These are phyloP conservation scores for Tetramorium parvispinum DNA, from an alignment of 1,140 invertebrate genomes.

Conservation along the genomic window DNA sequence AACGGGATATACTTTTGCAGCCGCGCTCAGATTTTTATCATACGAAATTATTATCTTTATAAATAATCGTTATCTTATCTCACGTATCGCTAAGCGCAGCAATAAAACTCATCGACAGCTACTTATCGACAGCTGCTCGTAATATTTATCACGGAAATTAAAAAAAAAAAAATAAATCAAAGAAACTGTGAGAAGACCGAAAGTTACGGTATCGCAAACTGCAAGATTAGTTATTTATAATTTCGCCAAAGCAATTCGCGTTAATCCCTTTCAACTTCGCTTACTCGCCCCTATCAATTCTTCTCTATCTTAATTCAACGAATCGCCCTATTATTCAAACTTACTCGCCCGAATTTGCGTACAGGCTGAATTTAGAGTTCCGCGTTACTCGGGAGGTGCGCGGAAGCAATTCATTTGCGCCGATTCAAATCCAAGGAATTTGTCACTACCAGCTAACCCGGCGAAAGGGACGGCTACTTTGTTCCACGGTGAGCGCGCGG, in stretches of 20 bases:
- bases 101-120: not conserved
- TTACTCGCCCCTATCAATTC: not conserved
- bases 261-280: not conserved
- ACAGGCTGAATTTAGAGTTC: not conserved
- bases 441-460: not conserved
- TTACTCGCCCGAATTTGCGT: not conserved
- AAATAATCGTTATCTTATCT: constrained; percentile 16
- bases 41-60: not conserved
- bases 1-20: not conserved
- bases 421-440: constrained; percentile 4
- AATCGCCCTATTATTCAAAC: constrained; percentile 18
- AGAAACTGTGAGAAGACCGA: not conserved
- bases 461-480: not conserved
- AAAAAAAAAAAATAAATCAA: not conserved
- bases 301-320: not conserved
- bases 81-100: not conserved
- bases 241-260: not conserved
- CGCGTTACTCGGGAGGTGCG: not conserved
- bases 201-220: too few species aligned
- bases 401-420: not conserved
- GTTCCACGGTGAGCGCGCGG: not conserved
- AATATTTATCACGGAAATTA: not conserved
- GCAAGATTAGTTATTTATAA: not conserved
- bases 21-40: not conserved
- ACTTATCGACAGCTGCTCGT: not conserved